These are phyloP conservation scores for Listrodromus nycthemerus DNA, from an alignment of 2,888 invertebrate genomes.

Conservation along the genomic window DNA sequence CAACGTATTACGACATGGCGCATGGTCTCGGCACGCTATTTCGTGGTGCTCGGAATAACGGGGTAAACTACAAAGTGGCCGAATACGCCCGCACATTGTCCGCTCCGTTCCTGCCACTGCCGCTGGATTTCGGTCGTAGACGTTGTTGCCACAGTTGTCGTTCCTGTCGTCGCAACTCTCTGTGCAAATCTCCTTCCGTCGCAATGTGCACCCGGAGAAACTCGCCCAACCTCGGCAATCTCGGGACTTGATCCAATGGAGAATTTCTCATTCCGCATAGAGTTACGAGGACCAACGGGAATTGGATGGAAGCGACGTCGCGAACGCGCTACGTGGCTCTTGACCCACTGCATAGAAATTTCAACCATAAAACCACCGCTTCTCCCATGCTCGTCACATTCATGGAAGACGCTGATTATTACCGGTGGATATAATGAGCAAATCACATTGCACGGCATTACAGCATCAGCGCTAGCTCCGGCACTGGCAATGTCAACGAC, in stretches of 20 bases:
- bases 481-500: no score
- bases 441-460: no score
- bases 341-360: background rate
- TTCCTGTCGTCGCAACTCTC: slow-evolving; percentile 25
- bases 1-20: slow-evolving; percentile 4
- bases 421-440: no score
- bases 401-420: no score
- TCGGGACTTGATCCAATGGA: slow-evolving; percentile 26
- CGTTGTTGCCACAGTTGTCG: slow-evolving; percentile 22
- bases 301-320: background rate
- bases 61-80: slow-evolving; percentile 42
- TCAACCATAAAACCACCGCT: no score
- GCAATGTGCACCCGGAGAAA: background rate
- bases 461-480: no score
- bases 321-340: background rate
- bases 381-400: no score
- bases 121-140: slow-evolving; percentile 3
- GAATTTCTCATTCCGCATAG: slow-evolving; percentile 30
- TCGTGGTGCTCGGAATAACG: slow-evolving; percentile 16
- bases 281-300: background rate
- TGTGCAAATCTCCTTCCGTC: slow-evolving; percentile 33
- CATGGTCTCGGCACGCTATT: slow-evolving; percentile 34
- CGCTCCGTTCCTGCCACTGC: slow-evolving; percentile 13
- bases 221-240: slow-evolving; percentile 14
- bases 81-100: slow-evolving; percentile 40